Conservation (phyloP, 2,888 invertebrate genomes). For the Julus scanicus region DNA sequence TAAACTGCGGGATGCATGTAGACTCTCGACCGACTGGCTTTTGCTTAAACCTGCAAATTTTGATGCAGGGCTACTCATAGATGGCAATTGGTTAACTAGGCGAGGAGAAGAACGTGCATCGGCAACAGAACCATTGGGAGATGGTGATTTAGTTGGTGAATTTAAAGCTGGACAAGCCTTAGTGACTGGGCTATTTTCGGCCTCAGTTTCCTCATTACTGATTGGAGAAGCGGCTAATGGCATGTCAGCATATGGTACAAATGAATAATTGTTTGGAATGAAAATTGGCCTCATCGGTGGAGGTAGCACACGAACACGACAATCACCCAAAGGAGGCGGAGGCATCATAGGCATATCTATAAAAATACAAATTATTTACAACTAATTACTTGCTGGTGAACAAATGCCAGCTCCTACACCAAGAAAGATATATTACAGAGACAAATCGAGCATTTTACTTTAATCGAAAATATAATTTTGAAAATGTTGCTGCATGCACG, state of each 20-base stretch:
- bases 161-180: neutral
- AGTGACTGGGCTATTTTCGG: neutral
- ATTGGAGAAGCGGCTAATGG: neutral
- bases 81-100: neutral
- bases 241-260: neutral
- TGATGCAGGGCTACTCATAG: neutral
- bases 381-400: neutral
- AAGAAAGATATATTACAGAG: no score
- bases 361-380: neutral
- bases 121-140: neutral
- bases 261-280: neutral
- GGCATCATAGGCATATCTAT: slow-evolving; percentile 5
- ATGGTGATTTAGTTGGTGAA: neutral
- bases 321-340: neutral
- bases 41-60: neutral
- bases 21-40: neutral
- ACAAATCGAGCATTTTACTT: no score
- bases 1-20: neutral
- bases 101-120: neutral
- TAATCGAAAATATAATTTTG: no score
- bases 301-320: neutral
- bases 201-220: neutral
- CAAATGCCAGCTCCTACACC: neutral
- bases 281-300: neutral
- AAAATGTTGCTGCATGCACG: no score